phyloP scores from a whole-genome alignment of 1,140 invertebrate species.

The Zeugodacus cucurbitae region DNA sequence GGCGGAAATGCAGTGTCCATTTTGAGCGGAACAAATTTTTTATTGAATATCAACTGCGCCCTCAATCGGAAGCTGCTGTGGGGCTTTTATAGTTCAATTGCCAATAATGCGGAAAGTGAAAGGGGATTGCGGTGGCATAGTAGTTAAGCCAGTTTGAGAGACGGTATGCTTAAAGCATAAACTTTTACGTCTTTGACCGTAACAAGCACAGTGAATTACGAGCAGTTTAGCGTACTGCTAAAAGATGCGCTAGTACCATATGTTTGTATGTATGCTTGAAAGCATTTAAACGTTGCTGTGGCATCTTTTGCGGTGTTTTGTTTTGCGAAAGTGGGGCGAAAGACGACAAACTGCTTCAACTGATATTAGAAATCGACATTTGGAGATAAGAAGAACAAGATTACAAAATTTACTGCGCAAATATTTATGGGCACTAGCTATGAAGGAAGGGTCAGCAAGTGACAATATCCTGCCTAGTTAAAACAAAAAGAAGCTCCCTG shows the following conservation, averaged over 20 bases:
- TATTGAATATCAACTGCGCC: conserved; percentile 9
- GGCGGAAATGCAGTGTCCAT: not conserved
- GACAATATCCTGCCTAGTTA: not conserved
- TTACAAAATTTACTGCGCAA: conserved; percentile 67
- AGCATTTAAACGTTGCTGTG: not conserved
- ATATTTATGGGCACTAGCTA: conserved; percentile 59
- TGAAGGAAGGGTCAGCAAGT: not conserved
- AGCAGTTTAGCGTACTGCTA: not conserved
- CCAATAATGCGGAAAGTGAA: not conserved
- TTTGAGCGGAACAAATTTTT: conserved; percentile 22
- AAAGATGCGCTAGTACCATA: not conserved
- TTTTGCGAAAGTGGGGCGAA: not conserved
- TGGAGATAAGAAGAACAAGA: conserved; percentile 66
- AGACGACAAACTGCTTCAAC: not conserved
- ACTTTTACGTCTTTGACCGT: not conserved
- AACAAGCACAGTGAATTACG: not conserved
- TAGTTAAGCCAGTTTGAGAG: not conserved
- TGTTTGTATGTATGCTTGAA: not conserved
- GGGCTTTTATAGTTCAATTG: not conserved
- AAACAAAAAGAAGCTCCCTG: not conserved
- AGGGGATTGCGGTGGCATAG: not conserved
- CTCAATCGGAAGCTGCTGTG: not conserved
- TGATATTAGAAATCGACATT: conserved; percentile 62
- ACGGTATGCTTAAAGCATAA: not conserved
- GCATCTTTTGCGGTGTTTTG: not conserved